Base-by-base conservation (phyloP, 53 echinoderm and acorn worm species). In the Antedon mediterranea region DNA sequence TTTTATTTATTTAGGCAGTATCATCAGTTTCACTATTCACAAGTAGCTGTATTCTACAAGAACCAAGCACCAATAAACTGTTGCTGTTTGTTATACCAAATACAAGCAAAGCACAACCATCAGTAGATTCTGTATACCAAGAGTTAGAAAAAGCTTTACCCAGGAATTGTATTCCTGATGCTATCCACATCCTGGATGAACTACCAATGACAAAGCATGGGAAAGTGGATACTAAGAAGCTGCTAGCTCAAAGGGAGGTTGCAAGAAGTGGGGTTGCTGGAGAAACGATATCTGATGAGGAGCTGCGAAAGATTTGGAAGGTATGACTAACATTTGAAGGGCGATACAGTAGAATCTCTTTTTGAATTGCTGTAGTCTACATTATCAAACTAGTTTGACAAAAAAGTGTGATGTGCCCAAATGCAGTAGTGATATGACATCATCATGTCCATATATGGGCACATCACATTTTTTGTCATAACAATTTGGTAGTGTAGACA, bases 201-300 rank as follows among this genome's bases (percentile, higher is more conserved):
- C 73, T 90, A 32, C 93, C 90, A 0, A 44, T 90, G 30, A 93
- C 93, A 0, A 34, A 73, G 32, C 93, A 93, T 71, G 93, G 93
- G 15, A 93, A 93, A 72, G 80, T 93, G 34, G 88, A 90, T 76
- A 20, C 33, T 0, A 70, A 30, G 18, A 72, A 75, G 32, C 33
- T 77, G 57, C 34, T 78, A 26, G 84, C 82, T 28, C 18, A 33
- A 43, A 57, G 71, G 30, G 32, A 78, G 14, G 82, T 79, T 31
- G 42, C 8, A 34, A 29, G 28, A 13, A 9, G 13, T 28, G 3
- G 28, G 34, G 29, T 0, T 7, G 23, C 5, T 20, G 33, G 3
- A 0, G 34, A 14, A 9, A 33, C 15, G 4, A 32, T 57, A 57
- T 57, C 34, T 33, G 23, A 70, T 72, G 78, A 78, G 41, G 31